A percentile compares a stretch with the other conserved stretches of the same genome.
phyloP scores from a whole-genome alignment of 2,797 vertebrate genomes.

The Chanos chanos region DNA sequence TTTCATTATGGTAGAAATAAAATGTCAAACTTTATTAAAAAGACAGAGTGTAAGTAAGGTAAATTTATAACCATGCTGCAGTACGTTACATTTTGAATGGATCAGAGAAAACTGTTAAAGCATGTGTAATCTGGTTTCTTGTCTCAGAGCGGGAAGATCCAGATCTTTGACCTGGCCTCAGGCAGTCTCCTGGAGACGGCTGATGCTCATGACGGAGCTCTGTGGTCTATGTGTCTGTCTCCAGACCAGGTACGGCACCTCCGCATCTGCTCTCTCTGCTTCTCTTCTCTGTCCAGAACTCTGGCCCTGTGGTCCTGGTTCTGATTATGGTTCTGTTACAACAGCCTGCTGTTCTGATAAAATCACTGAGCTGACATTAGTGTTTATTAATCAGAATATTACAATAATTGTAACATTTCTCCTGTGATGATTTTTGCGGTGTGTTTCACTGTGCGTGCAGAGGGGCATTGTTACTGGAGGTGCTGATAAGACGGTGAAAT shows the following conservation, averaged over 20 bases:
- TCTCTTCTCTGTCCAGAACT: background rate
- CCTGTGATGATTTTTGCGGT: background rate
- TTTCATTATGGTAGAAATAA: no score
- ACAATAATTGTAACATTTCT: no score
- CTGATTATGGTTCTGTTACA: background rate
- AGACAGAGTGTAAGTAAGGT: no score
- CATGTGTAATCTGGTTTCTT: background rate
- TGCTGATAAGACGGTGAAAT: constrained; percentile 92
- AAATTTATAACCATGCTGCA: no score
- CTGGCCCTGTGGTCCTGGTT: no score
- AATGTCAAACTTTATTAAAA: no score
- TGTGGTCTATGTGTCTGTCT: constrained; percentile 89
- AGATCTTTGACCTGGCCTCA: constrained; percentile 91
- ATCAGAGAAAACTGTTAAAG: background rate
- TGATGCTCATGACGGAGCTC: constrained; percentile 78
- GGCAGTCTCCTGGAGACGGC: constrained; percentile 81
- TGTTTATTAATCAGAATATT: background rate
- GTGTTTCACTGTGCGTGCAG: constrained; percentile 59
- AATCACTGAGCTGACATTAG: background rate
- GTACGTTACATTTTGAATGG: background rate
- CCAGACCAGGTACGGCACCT: constrained; percentile 86
- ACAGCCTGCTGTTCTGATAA: background rate
- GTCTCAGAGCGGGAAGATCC: constrained; percentile 85
- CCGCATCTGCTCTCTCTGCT: background rate
- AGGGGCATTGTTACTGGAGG: constrained; percentile 88